Conservation (phyloP, 2,888 invertebrate genomes). For the Polyommatus iphigenia region DNA sequence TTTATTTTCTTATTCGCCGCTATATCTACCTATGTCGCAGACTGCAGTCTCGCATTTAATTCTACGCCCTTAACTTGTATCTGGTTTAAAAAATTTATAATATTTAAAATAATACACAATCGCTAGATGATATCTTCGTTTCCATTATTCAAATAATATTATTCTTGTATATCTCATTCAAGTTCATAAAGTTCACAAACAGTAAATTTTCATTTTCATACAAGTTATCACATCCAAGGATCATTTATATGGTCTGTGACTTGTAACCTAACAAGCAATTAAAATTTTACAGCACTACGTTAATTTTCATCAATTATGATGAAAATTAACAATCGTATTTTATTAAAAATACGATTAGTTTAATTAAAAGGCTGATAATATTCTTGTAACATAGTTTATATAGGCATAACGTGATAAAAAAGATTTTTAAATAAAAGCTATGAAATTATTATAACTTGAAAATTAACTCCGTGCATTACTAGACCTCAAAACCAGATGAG, state of each 20-base stretch:
- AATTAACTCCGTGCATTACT: too few species aligned
- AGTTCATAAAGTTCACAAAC: neutral
- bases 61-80: too few species aligned
- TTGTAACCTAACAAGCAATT: neutral
- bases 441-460: neutral
- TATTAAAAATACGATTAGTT: neutral
- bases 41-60: too few species aligned
- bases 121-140: too few species aligned
- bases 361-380: neutral
- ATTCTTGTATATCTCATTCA: neutral
- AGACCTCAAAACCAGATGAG: neutral
- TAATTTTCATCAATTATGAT: neutral
- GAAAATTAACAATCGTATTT: too few species aligned
- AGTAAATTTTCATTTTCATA: conserved; percentile 3
- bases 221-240: neutral
- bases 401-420: neutral
- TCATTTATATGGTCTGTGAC: neutral
- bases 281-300: neutral
- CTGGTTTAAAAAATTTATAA: too few species aligned
- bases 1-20: neutral
- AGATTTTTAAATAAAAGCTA: neutral
- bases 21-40: neutral
- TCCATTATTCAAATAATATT: too few species aligned
- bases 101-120: too few species aligned
- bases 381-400: neutral